Base-by-base conservation (phyloP, 2,113 vertebrate species). In the Falcunculus frontatus region DNA sequence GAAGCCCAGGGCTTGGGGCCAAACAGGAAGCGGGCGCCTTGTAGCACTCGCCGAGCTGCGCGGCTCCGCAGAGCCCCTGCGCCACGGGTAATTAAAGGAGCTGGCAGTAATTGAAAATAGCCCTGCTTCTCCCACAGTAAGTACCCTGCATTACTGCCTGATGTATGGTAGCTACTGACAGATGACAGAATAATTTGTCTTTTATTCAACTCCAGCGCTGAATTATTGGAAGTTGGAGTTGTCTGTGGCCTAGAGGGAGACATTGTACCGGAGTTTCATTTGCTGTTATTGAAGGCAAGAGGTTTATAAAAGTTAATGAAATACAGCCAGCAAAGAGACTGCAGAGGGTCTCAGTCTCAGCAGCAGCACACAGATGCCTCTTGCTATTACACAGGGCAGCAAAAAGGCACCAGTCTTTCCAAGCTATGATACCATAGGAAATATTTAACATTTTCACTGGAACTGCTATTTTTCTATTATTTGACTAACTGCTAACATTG, bases 221-320 rank as follows among this genome's bases (percentile, higher is more conserved):
- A 96, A 64, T 95, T 94, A 93, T 63, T 77, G 84, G 72, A 75
- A 89, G 68, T 8, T 64, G 76, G 85, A 97, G 52, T 90, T 91
- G 87, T 89, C 89, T 94, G 35, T 84, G 81, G 90, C 95, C 96
- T 94, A 94, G 94, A 96, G 96, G 93, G 96, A 96, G 96, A 78
- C 89, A 91, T 90, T 50, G 79, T 82, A 76, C 69, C 19, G 9
- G 72, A 95, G 79, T 96, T 96, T 93, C 95, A 96, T 95, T 96
- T 94, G 94, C 89, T 91, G 84, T 91, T 97, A 94, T 93, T 72
- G 96, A 97, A 96, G 96, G 89, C 79, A 96, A 78, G 93, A 97
- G 85, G 90, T 95, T 97, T 97, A 95, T 95, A 97, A 95, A 96
- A 96, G 86, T 60, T 90, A 97, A 96, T 97, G 95, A 96, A 96